Conservation (phyloP, 2,888 invertebrate species). For the Hypomecis punctinalis region DNA sequence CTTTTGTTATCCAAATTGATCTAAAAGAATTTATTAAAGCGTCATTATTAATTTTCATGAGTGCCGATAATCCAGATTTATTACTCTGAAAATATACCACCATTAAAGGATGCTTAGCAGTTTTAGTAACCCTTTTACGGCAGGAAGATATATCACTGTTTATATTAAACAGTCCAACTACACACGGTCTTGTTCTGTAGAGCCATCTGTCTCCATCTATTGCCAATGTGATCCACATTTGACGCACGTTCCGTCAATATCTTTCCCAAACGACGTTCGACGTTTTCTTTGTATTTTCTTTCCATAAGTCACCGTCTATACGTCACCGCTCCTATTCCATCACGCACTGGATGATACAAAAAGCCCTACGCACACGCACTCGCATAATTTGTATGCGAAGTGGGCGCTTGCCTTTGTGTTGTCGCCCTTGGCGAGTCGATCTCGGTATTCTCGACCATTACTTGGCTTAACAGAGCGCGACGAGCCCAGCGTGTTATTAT, state of each 20-base stretch:
- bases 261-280: not conserved
- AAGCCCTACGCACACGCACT: slow-evolving; percentile 28
- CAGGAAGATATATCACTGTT: too few relatives aligned
- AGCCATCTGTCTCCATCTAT: too few relatives aligned
- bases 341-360: slow-evolving; percentile 18
- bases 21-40: not conserved
- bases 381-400: slow-evolving; percentile 48
- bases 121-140: too few relatives aligned
- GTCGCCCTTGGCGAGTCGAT: slow-evolving; percentile 61
- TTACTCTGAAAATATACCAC: too few relatives aligned
- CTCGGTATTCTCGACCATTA: slow-evolving; percentile 48
- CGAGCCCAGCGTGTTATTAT: slow-evolving; percentile 38
- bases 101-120: too few relatives aligned
- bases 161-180: too few relatives aligned
- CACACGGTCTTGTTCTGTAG: too few relatives aligned
- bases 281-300: not conserved
- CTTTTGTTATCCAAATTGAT: slow-evolving; percentile 6
- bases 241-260: not conserved
- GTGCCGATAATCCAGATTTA: too few relatives aligned
- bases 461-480: slow-evolving; percentile 57
- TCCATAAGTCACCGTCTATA: slow-evolving; percentile 1
- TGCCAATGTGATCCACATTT: too few relatives aligned
- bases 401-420: slow-evolving; percentile 51
- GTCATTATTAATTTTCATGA: not conserved
- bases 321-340: not conserved